Percentiles rank a stretch among this genome's conserved stretches.
Conservation (phyloP, 2,888 invertebrate genomes). For the Orthonychiurus folsomi region DNA sequence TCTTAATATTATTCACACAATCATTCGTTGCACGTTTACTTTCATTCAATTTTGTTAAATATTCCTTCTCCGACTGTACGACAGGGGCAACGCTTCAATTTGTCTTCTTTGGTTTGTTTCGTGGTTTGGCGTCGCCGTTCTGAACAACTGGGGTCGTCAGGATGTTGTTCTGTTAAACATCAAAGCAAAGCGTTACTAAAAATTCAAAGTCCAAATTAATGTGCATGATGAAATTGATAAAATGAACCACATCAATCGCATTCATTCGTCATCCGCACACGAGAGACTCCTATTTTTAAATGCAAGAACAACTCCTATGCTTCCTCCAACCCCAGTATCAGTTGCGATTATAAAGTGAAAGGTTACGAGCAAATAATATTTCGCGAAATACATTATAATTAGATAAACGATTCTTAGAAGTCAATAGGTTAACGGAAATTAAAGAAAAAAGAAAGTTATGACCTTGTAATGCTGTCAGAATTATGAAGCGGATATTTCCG, state of each 20-base stretch:
- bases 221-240: too few species aligned
- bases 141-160: neutral
- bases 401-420: neutral
- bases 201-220: neutral
- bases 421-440: constrained; percentile 5
- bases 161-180: constrained; percentile 9
- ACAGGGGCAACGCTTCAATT: constrained; percentile 12
- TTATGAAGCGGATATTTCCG: neutral
- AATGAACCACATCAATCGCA: neutral
- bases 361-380: neutral
- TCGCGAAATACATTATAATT: neutral
- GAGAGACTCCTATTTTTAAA: too few species aligned
- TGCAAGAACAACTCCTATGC: too few species aligned
- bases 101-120: constrained; percentile 6
- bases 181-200: constrained; percentile 2
- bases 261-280: too few species aligned
- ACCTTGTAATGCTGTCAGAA: neutral
- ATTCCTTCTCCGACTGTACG: constrained; percentile 12
- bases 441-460: constrained; percentile 1
- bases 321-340: too few species aligned
- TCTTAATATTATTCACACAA: neutral
- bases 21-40: neutral
- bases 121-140: constrained; percentile 11
- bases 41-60: neutral
- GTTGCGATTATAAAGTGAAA: neutral